Conservation (phyloP, 1,140 invertebrate species). For the Listronotus bonariensis region DNA sequence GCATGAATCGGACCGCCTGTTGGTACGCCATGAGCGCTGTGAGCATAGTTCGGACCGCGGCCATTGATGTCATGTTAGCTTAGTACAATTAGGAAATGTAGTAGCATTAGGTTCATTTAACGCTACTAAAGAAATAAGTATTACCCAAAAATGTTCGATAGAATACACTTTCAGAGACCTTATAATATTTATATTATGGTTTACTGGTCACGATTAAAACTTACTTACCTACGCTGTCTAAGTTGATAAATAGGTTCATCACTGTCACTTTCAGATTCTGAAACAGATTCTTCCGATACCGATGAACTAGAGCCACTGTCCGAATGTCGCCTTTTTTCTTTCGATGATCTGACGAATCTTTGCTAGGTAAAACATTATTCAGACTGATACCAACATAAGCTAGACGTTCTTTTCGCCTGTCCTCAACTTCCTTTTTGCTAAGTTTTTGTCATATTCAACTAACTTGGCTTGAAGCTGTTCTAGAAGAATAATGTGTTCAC, state of each 20-base stretch:
- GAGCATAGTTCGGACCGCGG: too few relatives aligned
- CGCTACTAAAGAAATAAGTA: too few relatives aligned
- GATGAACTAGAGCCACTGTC: slow-evolving; percentile 41
- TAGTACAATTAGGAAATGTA: too few relatives aligned
- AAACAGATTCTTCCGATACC: slow-evolving; percentile 47
- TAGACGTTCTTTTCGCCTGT: slow-evolving; percentile 71
- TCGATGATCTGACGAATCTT: slow-evolving; percentile 51
- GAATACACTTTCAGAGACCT: too few relatives aligned
- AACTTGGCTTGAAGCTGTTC: slow-evolving; percentile 67
- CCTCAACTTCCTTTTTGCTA: slow-evolving; percentile 66
- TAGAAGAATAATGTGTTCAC: slow-evolving; percentile 82
- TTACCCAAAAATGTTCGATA: too few relatives aligned
- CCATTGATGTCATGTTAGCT: too few relatives aligned
- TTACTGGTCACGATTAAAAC: background rate
- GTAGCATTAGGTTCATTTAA: too few relatives aligned
- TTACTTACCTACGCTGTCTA: slow-evolving; percentile 63
- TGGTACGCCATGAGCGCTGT: too few relatives aligned
- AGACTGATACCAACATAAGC: slow-evolving; percentile 79
- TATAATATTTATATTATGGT: too few relatives aligned
- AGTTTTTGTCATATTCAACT: slow-evolving; percentile 68
- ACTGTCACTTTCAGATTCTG: slow-evolving; percentile 50
- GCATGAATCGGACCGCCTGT: too few relatives aligned
- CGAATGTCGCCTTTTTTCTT: slow-evolving; percentile 49
- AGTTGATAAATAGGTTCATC: slow-evolving; percentile 82
- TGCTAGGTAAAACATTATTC: slow-evolving; percentile 68